Base-by-base conservation (phyloP, 2,888 invertebrate species). In the Xestoiulus laeticollis region DNA sequence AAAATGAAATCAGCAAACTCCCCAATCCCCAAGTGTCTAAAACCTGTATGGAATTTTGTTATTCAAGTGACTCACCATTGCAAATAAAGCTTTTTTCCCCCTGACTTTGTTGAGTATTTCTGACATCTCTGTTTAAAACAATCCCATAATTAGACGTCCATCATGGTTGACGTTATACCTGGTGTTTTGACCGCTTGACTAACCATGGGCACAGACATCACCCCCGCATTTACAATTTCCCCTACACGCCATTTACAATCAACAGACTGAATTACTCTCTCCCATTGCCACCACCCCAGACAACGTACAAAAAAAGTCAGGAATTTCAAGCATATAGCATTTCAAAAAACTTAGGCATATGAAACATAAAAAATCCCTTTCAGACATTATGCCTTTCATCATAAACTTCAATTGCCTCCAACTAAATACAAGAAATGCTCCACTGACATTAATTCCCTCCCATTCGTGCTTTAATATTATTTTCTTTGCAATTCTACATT, bases 121-220 rank as follows among this genome's bases (percentile, higher is more conserved):
- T 85, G 85, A 85, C 85, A 48, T 85, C 85, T 85, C 85, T 85
- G 85, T 85, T 85, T 85, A 85, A 85, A 85, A 85, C 86, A 86
- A 48, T 86, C 86, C 86, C 48, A 86, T 86, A 48, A 86, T 86
- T 86, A 86, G 86, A 59, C 53, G 86, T 86, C 53, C 86, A 86
- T 86, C 86, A 86, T 53, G 33, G 32, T 86, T 85, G 85, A 85
- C 85, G 85, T 14, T 78, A 38, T 43, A 38, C 85, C 85, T 38
- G 44, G 44, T 85, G 44, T 85, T 85, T 43, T 22, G 44, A 85
- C 44, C 44, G 85, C 85, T 19, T 85, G 85, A 85, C 38, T 44
- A 85, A 26, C 85, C 85, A 38, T 85, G 44, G 44, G 85, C 44
- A 43, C 26, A 38, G 85, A 44, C 38, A 22, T 38, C 85, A 85